phyloP scores from a whole-genome alignment of 2,888 invertebrate genomes.

The Stictocephala bisonia region DNA sequence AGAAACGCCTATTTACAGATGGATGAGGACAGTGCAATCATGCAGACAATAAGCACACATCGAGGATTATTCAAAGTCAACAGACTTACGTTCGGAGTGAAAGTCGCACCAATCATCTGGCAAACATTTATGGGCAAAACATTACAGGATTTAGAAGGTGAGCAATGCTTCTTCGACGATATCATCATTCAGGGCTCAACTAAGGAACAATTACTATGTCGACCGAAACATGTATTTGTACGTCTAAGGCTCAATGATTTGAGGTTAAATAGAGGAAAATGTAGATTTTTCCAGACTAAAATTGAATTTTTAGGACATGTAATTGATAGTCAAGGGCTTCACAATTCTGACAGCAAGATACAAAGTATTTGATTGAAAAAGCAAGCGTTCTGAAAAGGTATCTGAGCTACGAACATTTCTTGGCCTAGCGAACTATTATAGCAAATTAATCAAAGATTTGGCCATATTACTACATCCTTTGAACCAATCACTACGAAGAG shows the following conservation, averaged over 20 bases:
- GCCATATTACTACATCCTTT: too few relatives aligned
- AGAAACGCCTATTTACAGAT: constrained; percentile 44
- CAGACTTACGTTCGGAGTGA: constrained; percentile 60
- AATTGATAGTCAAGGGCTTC: constrained; percentile 39
- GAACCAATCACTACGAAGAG: too few relatives aligned
- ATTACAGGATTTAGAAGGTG: constrained; percentile 48
- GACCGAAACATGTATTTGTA: neutral
- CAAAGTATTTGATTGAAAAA: constrained; percentile 47
- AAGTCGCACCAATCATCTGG: constrained; percentile 59
- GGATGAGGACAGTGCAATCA: constrained; percentile 29
- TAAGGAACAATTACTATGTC: neutral
- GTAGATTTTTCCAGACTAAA: constrained; percentile 43
- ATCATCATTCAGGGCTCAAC: constrained; percentile 28
- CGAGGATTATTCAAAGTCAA: constrained; percentile 60
- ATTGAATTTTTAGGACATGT: constrained; percentile 41
- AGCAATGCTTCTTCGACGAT: constrained; percentile 40
- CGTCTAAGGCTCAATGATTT: neutral
- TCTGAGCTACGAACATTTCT: constrained; percentile 59
- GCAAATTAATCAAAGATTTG: constrained; percentile 49
- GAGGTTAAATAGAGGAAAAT: constrained; percentile 33
- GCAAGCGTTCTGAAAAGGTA: constrained; percentile 52
- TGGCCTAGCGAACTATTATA: constrained; percentile 57
- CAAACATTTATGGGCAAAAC: constrained; percentile 61
- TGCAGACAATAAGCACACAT: constrained; percentile 53
- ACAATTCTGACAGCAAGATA: constrained; percentile 3